Percentiles rank a stretch among this genome's conserved stretches.
phyloP scores from a whole-genome alignment of 2,888 invertebrate species.

The Cephonodes hylas region DNA sequence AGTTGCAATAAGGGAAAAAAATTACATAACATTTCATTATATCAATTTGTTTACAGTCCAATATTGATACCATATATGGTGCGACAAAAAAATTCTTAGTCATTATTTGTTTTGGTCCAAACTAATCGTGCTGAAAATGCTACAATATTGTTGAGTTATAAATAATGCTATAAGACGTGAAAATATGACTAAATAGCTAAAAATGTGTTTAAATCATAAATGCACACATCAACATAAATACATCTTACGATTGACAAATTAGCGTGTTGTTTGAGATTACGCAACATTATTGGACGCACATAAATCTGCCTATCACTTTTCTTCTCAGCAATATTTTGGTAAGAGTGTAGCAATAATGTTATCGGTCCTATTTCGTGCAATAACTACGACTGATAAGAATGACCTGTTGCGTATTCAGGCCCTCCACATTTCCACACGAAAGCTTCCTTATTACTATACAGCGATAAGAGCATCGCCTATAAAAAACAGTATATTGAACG shows the following conservation, averaged over 20 bases:
- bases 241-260: neutral
- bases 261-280: neutral
- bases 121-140: neutral
- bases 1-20: too few relatives aligned
- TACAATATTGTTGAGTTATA: neutral
- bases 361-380: neutral
- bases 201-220: conserved; percentile 5
- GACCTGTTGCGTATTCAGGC: neutral
- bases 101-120: neutral
- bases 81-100: neutral
- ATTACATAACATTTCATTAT: too few relatives aligned
- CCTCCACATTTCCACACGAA: neutral
- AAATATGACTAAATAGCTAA: neutral
- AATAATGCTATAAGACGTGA: neutral
- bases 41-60: too few relatives aligned
- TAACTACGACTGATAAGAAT: neutral
- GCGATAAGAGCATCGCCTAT: conserved; percentile 5
- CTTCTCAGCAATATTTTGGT: neutral
- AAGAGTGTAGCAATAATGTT: neutral
- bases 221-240: neutral
- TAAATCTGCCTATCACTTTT: neutral
- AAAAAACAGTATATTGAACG: neutral
- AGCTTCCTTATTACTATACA: conserved; percentile 1
- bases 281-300: neutral
- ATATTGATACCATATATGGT: neutral